Base-by-base conservation (phyloP, 64 coral and sea anemone genomes). In the Orbicella faveolata region DNA sequence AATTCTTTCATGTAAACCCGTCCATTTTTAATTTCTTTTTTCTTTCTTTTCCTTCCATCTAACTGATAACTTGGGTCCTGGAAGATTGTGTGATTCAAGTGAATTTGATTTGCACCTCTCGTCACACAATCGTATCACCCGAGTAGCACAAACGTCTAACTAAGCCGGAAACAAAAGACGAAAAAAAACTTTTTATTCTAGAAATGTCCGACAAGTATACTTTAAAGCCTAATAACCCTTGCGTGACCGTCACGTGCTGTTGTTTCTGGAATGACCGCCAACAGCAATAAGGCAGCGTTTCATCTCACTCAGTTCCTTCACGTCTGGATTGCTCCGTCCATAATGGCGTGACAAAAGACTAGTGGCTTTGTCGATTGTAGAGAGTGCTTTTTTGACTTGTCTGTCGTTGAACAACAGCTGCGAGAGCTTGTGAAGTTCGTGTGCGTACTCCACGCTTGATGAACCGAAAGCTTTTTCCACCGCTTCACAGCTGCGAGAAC, bases 361-460 rank as follows among this genome's bases (percentile, higher is more conserved):
- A 1, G 69, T 89, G 15, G 92, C 88, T 57, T 91, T 90, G 78
- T 97, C 95, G 33, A 97, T 94, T 18, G 90, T 93, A 70, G 88
- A 62, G 6, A 97, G 88, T 0, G 95, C 95, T 61, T 97, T 97
- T 63, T 97, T 97, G 63, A 91, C 88, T 69, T 97, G 95, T 12
- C 73, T 83, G 79, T 94, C 95, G 74, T 97, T 97, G 69, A 97
- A 97, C 12, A 97, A 61, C 34, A 97, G 62, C 34, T 94, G 92
- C 13, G 92, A 97, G 18, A 97, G 88, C 51, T 97, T 97, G 90
- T 97, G 92, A 35, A 97, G 92, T 84, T 97, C 95, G 73, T 97
- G 89, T 30, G 88, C 95, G 74, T 97, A 97, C 75, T 97, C 95
- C 1, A 97, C 92, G 78, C 95, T 97, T 63, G 92, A 90, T 30